Base-by-base conservation (phyloP, 2,888 invertebrate genomes). In the Geophilus truncorum region DNA sequence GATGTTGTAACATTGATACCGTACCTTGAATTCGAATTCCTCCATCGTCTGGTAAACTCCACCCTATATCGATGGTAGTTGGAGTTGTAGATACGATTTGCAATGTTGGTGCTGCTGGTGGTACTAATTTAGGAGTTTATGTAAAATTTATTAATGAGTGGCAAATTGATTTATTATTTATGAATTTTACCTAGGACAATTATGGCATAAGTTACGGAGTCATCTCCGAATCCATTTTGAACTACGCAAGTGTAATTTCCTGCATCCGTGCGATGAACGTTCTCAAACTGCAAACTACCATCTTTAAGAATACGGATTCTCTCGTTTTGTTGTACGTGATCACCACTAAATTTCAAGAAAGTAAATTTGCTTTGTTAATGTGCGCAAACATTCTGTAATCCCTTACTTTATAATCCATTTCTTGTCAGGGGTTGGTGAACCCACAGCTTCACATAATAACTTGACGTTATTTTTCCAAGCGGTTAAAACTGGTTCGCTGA, bases 241-340 rank as follows among this genome's bases (percentile, higher is more conserved):
- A 96, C 96, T 84, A 93, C 92, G 88, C 97, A 97, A 0, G 95
- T 93, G 87, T 97, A 97, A 87, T 97, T 96, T 80, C 96, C 97
- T 80, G 96, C 95, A 88, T 97, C 97, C 82, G 92, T 92, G 32
- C 96, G 91, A 78, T 93, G 93, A 0, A 96, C 94, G 83, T 95
- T 94, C 81, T 94, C 93, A 82, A 97, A 94, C 85, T 94, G 91
- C 15, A 97, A 89, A 0, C 96, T 94, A 28, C 97, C 97, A 87
- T 97, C 96, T 18, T 94, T 34, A 0, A 78, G 34, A 7, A 81
- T 77, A 15, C 32, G 34, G 5, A 80, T 79, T 25, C 81, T 70
- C n/a, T 78, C 78, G 25, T 80, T 75, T 30, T 40, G 62, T 40
- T 80, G 62, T 18, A 78, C 51, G n/a, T 40, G 45, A 23, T 80